A percentile compares a stretch with the other conserved stretches of the same genome.
Evolutionary conservation across 2,113 vertebrate species (phyloP).

Genomic region (Strigops habroptila): DNA sequence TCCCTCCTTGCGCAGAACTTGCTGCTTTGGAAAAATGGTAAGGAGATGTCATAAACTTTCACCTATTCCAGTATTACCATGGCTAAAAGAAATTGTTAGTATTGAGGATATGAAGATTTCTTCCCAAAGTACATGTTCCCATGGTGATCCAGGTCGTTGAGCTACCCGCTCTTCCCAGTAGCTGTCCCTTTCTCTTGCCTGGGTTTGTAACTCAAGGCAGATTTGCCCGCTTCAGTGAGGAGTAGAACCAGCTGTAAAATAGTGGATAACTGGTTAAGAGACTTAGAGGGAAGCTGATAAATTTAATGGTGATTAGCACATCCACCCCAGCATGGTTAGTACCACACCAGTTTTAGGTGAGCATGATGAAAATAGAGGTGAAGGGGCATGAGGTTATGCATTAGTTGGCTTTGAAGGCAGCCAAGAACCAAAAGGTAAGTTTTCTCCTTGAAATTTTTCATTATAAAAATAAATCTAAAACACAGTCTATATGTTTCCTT

Average conservation of each 20-base stretch:
- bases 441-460: not conserved
- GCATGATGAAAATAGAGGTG: slow-evolving; percentile 67
- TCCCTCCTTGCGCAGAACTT: not conserved
- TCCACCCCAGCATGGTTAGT: not conserved
- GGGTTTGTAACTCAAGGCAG: not conserved
- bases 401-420: slow-evolving; percentile 64
- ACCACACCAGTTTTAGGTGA: slow-evolving; percentile 42
- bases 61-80: not conserved
- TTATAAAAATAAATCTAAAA: not conserved
- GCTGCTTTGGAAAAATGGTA: not conserved
- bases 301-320: not conserved
- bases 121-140: not conserved
- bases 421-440: slow-evolving; percentile 64
- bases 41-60: not conserved
- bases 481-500: not conserved
- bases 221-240: not conserved
- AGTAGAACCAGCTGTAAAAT: not conserved
- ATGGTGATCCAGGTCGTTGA: not conserved
- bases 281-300: not conserved
- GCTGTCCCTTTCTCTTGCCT: not conserved
- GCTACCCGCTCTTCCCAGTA: fast-evolving
- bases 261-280: not conserved
- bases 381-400: slow-evolving; percentile 63
- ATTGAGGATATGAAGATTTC: not conserved
- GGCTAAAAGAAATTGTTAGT: not conserved